These are phyloP conservation scores for Monochamus alternatus DNA, from an alignment of 2,888 invertebrate genomes.

Conservation along the genomic window DNA sequence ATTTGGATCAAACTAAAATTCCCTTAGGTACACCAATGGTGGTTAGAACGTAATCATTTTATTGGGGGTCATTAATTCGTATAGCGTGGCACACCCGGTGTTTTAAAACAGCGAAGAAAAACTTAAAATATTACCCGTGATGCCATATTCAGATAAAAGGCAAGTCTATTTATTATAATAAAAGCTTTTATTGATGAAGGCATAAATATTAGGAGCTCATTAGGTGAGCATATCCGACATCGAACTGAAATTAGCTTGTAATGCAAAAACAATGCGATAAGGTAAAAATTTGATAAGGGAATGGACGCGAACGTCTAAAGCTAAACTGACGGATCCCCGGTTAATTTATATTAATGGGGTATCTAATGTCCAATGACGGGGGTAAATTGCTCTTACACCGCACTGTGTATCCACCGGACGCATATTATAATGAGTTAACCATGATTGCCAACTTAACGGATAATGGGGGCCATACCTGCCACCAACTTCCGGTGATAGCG, in stretches of 20 bases:
- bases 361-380: conserved; percentile 66
- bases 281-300: conserved; percentile 58
- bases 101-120: conserved; percentile 2
- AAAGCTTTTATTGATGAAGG: conserved; percentile 38
- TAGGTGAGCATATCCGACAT: conserved; percentile 55
- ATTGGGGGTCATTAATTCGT: neutral
- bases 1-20: no score
- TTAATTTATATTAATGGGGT: conserved; percentile 69
- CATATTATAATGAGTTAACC: conserved; percentile 66
- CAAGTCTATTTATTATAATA: conserved; percentile 34
- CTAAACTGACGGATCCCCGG: conserved; percentile 60
- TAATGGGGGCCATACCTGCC: conserved; percentile 54
- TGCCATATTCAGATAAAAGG: conserved; percentile 10
- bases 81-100: neutral
- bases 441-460: conserved; percentile 63
- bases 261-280: conserved; percentile 62
- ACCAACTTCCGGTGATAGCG: conserved; percentile 44
- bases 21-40: neutral
- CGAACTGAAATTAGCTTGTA: conserved; percentile 59
- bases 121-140: conserved; percentile 10
- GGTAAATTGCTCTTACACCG: conserved; percentile 57
- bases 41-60: neutral
- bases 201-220: conserved; percentile 33
- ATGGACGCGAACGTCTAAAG: conserved; percentile 54
- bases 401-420: conserved; percentile 67